Conservation (phyloP, 2,888 invertebrate genomes). For the Andrena trimmerana region DNA sequence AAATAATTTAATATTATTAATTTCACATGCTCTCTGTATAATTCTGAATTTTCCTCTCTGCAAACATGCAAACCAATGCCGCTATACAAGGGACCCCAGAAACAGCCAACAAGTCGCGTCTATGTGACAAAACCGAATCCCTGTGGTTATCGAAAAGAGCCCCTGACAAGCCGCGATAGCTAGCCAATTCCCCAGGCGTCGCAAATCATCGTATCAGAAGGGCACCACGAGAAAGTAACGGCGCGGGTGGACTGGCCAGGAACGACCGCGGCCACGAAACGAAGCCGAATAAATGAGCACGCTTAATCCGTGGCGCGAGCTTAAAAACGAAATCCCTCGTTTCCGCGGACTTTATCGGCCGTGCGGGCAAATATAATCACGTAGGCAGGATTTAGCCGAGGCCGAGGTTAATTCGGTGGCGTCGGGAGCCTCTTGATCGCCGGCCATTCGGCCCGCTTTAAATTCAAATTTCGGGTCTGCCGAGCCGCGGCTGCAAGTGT, state of each 20-base stretch:
- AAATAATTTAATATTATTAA: too few species aligned
- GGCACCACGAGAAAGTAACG: conserved; percentile 37
- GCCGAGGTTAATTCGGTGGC: conserved; percentile 67
- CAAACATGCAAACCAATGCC: too few species aligned
- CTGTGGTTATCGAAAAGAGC: background rate
- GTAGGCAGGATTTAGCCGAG: conserved; percentile 58
- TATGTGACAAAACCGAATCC: too few species aligned
- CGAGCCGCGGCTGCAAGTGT: conserved; percentile 38
- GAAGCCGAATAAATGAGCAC: conserved; percentile 56
- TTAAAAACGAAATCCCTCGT: conserved; percentile 67
- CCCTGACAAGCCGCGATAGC: background rate
- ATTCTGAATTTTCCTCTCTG: too few species aligned
- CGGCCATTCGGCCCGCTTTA: conserved; percentile 72
- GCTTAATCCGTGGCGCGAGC: conserved; percentile 49
- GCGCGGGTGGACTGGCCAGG: background rate
- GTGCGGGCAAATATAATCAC: conserved; percentile 55
- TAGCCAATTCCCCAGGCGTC: background rate
- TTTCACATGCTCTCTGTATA: too few species aligned
- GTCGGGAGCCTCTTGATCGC: conserved; percentile 57
- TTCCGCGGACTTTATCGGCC: conserved; percentile 64
- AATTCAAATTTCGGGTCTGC: conserved; percentile 71
- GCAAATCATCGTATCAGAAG: conserved; percentile 6
- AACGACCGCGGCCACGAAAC: conserved; percentile 22
- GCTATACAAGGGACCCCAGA: too few species aligned
- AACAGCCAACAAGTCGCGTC: too few species aligned